Percentiles rank a stretch among this genome's conserved stretches.
Evolutionary conservation across 2,888 invertebrate species (phyloP).

Genomic region (Tuberolachnus salignus): DNA sequence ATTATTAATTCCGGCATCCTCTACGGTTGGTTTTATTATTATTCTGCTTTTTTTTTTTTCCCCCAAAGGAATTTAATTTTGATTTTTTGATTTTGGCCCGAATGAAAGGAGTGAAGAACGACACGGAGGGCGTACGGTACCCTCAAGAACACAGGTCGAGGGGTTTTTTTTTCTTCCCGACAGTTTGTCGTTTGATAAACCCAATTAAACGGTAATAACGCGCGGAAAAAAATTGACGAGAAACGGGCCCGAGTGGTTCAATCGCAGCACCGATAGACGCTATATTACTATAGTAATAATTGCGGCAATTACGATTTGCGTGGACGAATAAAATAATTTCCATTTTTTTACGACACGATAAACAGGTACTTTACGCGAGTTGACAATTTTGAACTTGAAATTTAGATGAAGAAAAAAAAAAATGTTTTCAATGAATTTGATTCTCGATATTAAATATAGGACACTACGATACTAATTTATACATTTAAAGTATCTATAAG

Average conservation of each 20-base stretch:
- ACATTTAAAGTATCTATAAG: too few relatives aligned
- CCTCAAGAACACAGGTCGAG: neutral
- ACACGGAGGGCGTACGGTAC: too few relatives aligned
- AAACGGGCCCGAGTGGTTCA: neutral
- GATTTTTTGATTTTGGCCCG: neutral
- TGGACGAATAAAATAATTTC: too few relatives aligned
- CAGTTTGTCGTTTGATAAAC: neutral
- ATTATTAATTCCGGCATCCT: neutral
- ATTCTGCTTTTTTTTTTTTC: neutral
- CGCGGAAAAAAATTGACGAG: neutral
- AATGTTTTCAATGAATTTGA: too few relatives aligned
- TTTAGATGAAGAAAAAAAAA: too few relatives aligned
- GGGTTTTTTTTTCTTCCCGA: neutral
- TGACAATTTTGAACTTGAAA: too few relatives aligned
- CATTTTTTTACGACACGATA: too few relatives aligned
- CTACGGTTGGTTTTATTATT: constrained; percentile 20
- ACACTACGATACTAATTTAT: too few relatives aligned
- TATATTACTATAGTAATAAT: too few relatives aligned
- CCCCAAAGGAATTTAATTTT: neutral
- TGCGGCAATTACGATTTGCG: too few relatives aligned
- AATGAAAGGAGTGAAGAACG: neutral
- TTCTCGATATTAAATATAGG: too few relatives aligned
- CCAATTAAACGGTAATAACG: constrained; percentile 25
- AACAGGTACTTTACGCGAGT: too few relatives aligned
- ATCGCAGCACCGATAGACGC: neutral